Evolutionary conservation across 2,888 invertebrate genomes (phyloP).

Genomic region (Dendrolimus pini): DNA sequence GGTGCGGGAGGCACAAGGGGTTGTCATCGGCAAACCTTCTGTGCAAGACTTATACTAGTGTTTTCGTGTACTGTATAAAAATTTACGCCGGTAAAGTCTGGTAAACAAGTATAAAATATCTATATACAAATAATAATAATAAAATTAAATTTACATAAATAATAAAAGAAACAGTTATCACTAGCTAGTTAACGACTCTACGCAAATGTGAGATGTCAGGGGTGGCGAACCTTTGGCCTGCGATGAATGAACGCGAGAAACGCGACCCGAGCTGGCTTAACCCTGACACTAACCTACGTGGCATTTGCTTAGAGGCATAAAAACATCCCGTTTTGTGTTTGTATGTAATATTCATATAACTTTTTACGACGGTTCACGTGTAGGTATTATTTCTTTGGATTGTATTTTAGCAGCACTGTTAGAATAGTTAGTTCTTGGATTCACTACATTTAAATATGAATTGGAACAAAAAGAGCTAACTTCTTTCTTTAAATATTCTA

Average conservation of each 20-base stretch:
- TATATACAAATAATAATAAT: not conserved
- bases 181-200: slow-evolving; percentile 17
- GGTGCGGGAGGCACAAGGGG: too few relatives aligned
- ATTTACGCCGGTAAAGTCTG: too few relatives aligned
- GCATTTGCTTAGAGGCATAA: not conserved
- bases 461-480: too few relatives aligned
- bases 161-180: slow-evolving; percentile 19
- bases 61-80: too few relatives aligned
- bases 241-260: slow-evolving; percentile 39
- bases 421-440: too few relatives aligned
- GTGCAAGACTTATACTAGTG: too few relatives aligned
- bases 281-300: slow-evolving; percentile 14
- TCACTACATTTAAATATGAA: too few relatives aligned
- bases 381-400: too few relatives aligned
- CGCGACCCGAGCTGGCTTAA: slow-evolving; percentile 44
- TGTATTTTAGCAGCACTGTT: too few relatives aligned
- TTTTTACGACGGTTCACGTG: not conserved
- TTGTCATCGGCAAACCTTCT: too few relatives aligned
- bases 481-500: too few relatives aligned
- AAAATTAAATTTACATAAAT: not conserved
- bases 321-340: not conserved
- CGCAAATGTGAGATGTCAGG: slow-evolving; percentile 38
- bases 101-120: too few relatives aligned
- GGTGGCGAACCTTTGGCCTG: slow-evolving; percentile 50
- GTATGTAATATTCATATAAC: not conserved